Conservation (phyloP, 2,888 invertebrate genomes). For the Drosophila stalkeri region DNA sequence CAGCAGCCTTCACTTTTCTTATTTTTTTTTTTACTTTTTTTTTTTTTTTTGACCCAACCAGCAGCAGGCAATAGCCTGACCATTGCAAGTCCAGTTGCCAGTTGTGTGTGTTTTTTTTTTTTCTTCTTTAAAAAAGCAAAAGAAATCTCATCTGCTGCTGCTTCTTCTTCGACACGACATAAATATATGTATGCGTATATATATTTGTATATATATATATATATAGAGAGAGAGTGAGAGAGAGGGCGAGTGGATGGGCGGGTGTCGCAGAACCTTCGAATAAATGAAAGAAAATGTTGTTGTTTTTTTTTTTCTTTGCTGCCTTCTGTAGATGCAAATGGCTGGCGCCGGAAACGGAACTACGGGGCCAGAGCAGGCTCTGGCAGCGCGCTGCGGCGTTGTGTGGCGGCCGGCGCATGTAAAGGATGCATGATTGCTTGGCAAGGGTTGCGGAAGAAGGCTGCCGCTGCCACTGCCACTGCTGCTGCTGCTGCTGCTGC, state of each 20-base stretch:
- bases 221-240: not conserved
- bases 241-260: not conserved
- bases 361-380: conserved; percentile 36
- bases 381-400: conserved; percentile 3
- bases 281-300: conserved; percentile 72
- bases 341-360: conserved; percentile 79
- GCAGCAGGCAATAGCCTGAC: conserved; percentile 1
- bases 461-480: conserved; percentile 21
- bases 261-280: conserved; percentile 53
- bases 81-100: conserved; percentile 59
- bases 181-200: conserved; percentile 33
- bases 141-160: conserved; percentile 55
- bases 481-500: no score
- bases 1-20: not conserved
- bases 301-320: conserved; percentile 5
- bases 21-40: not conserved
- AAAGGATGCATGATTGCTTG: conserved; percentile 77
- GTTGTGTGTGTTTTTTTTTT: conserved; percentile 1
- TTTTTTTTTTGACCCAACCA: not conserved
- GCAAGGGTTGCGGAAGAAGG: conserved; percentile 35
- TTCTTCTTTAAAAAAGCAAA: conserved; percentile 22
- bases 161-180: conserved; percentile 72
- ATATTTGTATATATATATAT: not conserved
- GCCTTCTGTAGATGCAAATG: conserved; percentile 71
- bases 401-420: conserved; percentile 40